Base-by-base conservation (phyloP, 2,888 invertebrate species). In the Chymomyza caudatula region DNA sequence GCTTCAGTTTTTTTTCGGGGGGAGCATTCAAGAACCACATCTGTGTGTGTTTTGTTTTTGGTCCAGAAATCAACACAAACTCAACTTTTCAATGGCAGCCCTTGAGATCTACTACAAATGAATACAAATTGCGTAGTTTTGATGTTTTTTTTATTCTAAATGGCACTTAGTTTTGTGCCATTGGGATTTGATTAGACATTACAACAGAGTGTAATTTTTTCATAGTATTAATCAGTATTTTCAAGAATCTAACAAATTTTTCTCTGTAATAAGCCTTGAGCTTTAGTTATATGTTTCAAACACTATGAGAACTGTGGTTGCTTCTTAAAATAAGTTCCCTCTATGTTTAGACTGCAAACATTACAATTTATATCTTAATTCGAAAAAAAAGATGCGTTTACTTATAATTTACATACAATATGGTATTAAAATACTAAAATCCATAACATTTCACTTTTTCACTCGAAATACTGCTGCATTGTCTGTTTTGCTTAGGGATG, bases 31-130 rank as follows among this genome's bases (percentile, higher is more conserved):
- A 47, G 47, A 47, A 15, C 15, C 47, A 47, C 15, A 19, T 13
- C 6, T 47, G n/a, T 47, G 17, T 17, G 4, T 47, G 47, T 1
- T 13, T 37, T 37, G 47, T 47, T 47, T 19, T 47, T 15, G 13
- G 51, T 53, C 53, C 25, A 53, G 25, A 23, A 53, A 51, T 51
- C 51, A 51, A 11, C 20, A 17, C 13, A 51, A 13, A 13, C 20
- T 51, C 51, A 20, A 56, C 67, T 74, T 71, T 77, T 74, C 75
- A 75, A 68, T 75, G 75, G 44, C 77, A 74, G 53, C 53, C 53
- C 53, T 53, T 53, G 29, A 53, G 15, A 53, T 25, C n/a, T 22
- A 15, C 17, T 17, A 47, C 44, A 15, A 20, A 51, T 20, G 20
- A 51, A 20, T 22, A 17, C 44, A 37, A 37, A 37, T 37, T 37